A percentile compares a stretch with the other conserved stretches of the same genome.
These are phyloP conservation scores for Solenopsis invicta DNA, from an alignment of 1,140 invertebrate species.

Conservation along the genomic window DNA sequence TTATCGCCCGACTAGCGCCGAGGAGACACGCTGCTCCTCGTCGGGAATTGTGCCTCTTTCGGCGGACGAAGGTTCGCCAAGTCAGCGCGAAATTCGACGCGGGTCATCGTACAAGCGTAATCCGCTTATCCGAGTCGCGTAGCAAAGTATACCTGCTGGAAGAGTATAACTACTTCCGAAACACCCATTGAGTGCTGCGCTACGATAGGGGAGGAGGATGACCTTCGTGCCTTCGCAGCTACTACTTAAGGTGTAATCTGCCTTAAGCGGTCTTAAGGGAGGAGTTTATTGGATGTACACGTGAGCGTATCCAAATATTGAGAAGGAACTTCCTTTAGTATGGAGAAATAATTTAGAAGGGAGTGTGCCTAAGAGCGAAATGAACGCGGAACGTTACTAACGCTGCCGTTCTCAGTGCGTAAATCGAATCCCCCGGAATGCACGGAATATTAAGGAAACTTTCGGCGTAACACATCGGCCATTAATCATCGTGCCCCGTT, in stretches of 20 bases:
- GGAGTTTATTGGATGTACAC: conserved; percentile 27
- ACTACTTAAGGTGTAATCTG: background rate
- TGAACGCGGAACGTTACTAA: background rate
- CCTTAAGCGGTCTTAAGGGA: background rate
- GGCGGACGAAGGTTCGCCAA: background rate
- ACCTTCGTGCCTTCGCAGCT: background rate
- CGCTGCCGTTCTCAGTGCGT: conserved; percentile 10
- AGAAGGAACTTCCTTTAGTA: conserved; percentile 3
- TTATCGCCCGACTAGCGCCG: conserved; percentile 24
- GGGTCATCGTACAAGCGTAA: background rate
- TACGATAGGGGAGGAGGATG: background rate
- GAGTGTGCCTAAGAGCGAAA: background rate
- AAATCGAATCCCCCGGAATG: conserved; percentile 52
- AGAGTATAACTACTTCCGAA: background rate
- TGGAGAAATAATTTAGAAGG: conserved; percentile 12
- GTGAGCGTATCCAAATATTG: background rate
- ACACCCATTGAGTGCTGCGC: background rate
- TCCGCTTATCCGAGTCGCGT: background rate
- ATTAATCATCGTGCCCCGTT: conserved; percentile 53
- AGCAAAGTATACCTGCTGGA: background rate
- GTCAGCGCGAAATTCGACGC: background rate
- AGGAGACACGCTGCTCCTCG: background rate
- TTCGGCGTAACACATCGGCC: conserved; percentile 57
- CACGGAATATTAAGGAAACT: conserved; percentile 60
- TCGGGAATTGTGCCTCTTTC: conserved; percentile 25